Evolutionary conservation across 2,888 invertebrate genomes (phyloP), one percentile per base, ranked within the genome.

Genomic region (Xanthia icteritia): DNA sequence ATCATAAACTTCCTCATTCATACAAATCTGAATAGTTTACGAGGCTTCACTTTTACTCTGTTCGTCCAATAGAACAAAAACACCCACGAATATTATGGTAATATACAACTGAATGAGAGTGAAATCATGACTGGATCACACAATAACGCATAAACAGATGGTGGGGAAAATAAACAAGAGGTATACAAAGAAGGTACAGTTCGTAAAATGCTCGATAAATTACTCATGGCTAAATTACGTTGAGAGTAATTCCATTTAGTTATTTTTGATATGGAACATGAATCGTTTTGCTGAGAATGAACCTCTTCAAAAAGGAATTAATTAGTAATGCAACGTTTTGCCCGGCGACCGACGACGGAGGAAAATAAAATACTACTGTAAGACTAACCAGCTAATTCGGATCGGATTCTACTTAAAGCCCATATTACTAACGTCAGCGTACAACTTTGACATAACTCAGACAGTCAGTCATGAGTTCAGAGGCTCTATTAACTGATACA

Each of bases 51-150:
- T 84, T 84, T 87, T 86, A 84, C 82, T 84, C 27, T 81, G 77
- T 45, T 72, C 76, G 79, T 56, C 1, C 68, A 77, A 73, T 64
- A 69, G 73, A 87, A 86, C 87, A 82, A 36, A 77, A 75, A 58
- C 68, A 73, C 87, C 86, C 76, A 88, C 88, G 77, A 68, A 73
- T 63, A 70, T 81, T 86, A 89, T 88, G 86, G 79, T 84, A 88
- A 90, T 88, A 81, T 67, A 36, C 70, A 51, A 64, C 51, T 69
- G 77, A 86, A 84, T 77, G 86, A 87, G 83, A 88, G 88, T 88
- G 87, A 87, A 90, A 88, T 86, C 87, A 85, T 80, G 74, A 76
- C 77, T 82, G 73, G 64, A 85, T 84, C 82, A 77, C 75, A 89
- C 77, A 85, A 86, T 83, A 81, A 75, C 58, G 68, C 70, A 88